Evolutionary conservation across 2,797 vertebrate genomes (phyloP).

Genomic region (Falco cherrug): DNA sequence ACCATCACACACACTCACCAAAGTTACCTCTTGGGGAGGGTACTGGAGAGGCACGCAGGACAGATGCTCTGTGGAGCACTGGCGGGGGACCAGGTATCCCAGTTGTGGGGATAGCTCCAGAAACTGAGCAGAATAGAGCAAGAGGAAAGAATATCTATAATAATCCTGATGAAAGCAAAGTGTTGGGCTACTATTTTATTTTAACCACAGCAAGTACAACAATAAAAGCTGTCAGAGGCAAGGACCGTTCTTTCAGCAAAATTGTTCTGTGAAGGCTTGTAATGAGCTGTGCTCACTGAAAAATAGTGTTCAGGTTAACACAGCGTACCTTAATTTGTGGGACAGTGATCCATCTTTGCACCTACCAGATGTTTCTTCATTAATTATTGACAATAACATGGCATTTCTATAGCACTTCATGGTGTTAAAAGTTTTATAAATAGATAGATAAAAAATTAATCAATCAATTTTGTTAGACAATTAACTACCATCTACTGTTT

Average conservation of each 20-base stretch:
- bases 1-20: background rate
- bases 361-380: slow-evolving; percentile 45
- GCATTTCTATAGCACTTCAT: slow-evolving; percentile 11
- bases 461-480: slow-evolving; percentile 35
- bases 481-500: slow-evolving; percentile 19
- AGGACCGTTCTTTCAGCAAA: background rate
- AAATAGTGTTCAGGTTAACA: slow-evolving; percentile 33
- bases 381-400: slow-evolving; percentile 38
- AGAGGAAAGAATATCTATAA: background rate
- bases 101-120: slow-evolving; percentile 11
- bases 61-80: background rate
- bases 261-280: background rate
- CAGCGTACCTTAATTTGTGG: slow-evolving; percentile 27
- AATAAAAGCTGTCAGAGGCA: slow-evolving; percentile 32
- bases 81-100: slow-evolving; percentile 25
- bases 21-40: slow-evolving; percentile 8
- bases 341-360: background rate
- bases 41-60: background rate
- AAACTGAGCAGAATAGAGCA: background rate
- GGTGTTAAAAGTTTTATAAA: slow-evolving; percentile 21
- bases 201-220: background rate
- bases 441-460: slow-evolving; percentile 45
- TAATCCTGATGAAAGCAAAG: background rate
- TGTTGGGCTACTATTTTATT: slow-evolving; percentile 6
- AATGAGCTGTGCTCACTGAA: slow-evolving; percentile 29